phyloP scores from a whole-genome alignment of 2,888 invertebrate genomes.

The Orthosia gothica region DNA sequence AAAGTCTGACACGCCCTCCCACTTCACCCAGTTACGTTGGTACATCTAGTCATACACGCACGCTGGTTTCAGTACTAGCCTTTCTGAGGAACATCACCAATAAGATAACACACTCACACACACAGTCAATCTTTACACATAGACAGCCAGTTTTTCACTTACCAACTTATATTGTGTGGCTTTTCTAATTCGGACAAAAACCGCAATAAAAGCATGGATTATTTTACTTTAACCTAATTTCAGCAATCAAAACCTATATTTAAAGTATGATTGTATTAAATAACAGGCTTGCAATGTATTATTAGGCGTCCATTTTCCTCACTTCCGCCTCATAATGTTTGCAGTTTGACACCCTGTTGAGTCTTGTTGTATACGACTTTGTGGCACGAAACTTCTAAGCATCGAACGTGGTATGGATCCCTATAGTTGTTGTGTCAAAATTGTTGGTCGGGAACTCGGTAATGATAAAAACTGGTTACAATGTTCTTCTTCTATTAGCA shows the following conservation, averaged over 20 bases:
- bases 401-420: neutral
- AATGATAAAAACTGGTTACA: neutral
- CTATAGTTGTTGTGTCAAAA: neutral
- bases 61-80: too few relatives aligned
- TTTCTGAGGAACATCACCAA: too few relatives aligned
- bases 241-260: conserved; percentile 13
- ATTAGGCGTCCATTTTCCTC: conserved; percentile 30
- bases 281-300: conserved; percentile 1
- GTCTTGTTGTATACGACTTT: conserved; percentile 39
- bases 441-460: neutral
- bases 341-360: conserved; percentile 55
- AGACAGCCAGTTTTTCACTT: too few relatives aligned
- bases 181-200: neutral
- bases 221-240: conserved; percentile 5
- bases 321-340: conserved; percentile 45
- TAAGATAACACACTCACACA: too few relatives aligned
- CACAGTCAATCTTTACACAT: too few relatives aligned
- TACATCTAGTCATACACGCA: too few relatives aligned
- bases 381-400: conserved; percentile 26
- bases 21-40: too few relatives aligned
- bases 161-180: neutral
- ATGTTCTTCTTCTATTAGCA: neutral
- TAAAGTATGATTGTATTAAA: conserved; percentile 6
- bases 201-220: neutral
- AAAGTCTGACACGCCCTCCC: too few relatives aligned